Conservation (phyloP, 2,888 invertebrate genomes). For the Drosophila neotestacea region DNA sequence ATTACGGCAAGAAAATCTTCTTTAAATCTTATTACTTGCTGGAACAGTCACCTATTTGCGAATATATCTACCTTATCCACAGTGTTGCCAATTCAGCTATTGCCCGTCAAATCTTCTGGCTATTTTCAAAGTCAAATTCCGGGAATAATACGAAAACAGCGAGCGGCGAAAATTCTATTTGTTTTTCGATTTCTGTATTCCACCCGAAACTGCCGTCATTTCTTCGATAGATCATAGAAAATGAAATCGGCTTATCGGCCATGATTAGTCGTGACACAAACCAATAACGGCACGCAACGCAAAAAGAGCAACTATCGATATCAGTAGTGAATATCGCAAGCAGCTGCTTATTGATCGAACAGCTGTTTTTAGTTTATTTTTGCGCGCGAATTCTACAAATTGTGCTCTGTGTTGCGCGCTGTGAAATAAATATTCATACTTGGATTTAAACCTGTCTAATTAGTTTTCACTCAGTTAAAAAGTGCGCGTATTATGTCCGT, state of each 20-base stretch:
- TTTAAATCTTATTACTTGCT: neutral
- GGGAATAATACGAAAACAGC: too few species aligned
- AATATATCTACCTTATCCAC: too few species aligned
- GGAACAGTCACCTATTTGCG: too few species aligned
- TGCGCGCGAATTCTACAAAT: conserved; percentile 47
- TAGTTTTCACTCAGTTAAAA: neutral
- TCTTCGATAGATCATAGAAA: too few species aligned
- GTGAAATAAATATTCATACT: neutral
- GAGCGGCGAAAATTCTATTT: too few species aligned
- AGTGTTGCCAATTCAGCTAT: too few species aligned
- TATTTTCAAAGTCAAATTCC: too few species aligned
- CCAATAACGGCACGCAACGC: conserved; percentile 10
- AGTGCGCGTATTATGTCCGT: conserved; percentile 79
- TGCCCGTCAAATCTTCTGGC: too few species aligned
- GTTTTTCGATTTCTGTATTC: too few species aligned
- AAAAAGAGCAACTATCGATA: conserved; percentile 34
- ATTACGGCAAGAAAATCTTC: neutral
- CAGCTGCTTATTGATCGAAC: conserved; percentile 39
- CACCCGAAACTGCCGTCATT: too few species aligned
- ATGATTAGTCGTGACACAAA: neutral
- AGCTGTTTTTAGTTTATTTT: conserved; percentile 57
- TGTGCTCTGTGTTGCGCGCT: conserved; percentile 32
- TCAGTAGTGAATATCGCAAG: conserved; percentile 17
- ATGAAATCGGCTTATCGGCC: neutral
- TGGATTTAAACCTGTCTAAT: neutral